Percentiles rank a stretch among this genome's conserved stretches.
Evolutionary conservation across 2,113 vertebrate genomes (phyloP).

Genomic region (Phalacrocorax pelagicus): DNA sequence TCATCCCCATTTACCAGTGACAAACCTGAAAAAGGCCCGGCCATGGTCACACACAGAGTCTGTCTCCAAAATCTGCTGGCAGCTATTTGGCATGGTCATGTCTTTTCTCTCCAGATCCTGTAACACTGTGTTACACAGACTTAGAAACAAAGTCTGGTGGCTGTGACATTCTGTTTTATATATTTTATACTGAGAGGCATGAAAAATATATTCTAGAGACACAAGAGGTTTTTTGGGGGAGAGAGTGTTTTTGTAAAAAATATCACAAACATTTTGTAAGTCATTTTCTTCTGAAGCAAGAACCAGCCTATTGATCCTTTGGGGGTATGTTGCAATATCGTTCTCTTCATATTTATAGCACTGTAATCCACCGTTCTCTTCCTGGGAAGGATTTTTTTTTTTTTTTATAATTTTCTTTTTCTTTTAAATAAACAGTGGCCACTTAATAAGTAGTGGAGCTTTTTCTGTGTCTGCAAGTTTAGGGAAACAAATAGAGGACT

Average conservation of each 20-base stretch:
- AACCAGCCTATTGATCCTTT: background rate
- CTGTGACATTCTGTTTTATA: background rate
- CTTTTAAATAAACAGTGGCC: background rate
- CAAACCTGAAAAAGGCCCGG: background rate
- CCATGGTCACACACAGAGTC: background rate
- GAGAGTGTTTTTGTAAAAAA: background rate
- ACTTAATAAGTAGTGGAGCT: background rate
- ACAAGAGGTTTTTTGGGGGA: fast-evolving
- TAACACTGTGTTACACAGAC: background rate
- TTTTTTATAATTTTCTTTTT: too few relatives aligned
- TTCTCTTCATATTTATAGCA: background rate
- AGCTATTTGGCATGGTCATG: fast-evolving
- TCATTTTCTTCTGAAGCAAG: background rate
- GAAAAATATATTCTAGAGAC: background rate
- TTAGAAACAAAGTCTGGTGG: background rate
- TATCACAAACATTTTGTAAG: background rate
- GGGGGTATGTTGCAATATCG: background rate
- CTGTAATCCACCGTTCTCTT: background rate
- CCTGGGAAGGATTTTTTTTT: background rate
- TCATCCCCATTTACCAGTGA: background rate
- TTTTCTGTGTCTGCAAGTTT: background rate
- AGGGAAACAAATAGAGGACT: background rate
- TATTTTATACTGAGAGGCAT: background rate
- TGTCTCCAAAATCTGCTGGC: fast-evolving
- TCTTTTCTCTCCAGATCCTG: background rate